phyloP scores from a whole-genome alignment of 2,797 vertebrate genomes.

The Miichthys miiuy region DNA sequence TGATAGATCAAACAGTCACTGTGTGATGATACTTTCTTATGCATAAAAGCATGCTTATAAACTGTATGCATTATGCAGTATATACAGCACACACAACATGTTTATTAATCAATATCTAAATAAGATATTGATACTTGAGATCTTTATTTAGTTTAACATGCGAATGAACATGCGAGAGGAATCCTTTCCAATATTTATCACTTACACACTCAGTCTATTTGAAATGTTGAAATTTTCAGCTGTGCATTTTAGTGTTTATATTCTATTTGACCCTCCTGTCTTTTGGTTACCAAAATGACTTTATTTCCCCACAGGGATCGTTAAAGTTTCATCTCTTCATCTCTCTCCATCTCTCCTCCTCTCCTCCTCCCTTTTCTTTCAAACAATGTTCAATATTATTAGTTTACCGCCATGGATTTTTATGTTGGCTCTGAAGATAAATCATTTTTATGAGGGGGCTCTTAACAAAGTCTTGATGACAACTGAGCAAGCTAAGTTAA shows the following conservation, averaged over 20 bases:
- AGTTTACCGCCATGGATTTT: constrained; percentile 43
- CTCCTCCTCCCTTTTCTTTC: constrained; percentile 12
- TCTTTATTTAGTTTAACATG: constrained; percentile 5
- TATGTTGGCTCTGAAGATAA: constrained; percentile 35
- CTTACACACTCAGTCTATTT: neutral
- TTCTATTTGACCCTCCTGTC: constrained; percentile 1
- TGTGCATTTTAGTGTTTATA: constrained; percentile 14
- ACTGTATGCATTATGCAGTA: neutral
- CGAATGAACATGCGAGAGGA: neutral
- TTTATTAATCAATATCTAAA: constrained; percentile 5
- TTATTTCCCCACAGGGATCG: constrained; percentile 25
- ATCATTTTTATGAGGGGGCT: constrained; percentile 44
- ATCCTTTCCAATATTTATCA: neutral
- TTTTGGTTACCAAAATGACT: constrained; percentile 25
- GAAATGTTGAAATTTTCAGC: constrained; percentile 2
- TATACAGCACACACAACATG: neutral
- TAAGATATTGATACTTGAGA: neutral
- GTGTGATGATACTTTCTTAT: neutral
- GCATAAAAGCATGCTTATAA: neutral
- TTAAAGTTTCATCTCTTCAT: constrained; percentile 22
- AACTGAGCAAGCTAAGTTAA: constrained; percentile 39
- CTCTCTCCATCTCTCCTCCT: neutral
- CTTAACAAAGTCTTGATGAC: constrained; percentile 51
- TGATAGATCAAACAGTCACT: neutral
- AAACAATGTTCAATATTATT: constrained; percentile 43